Conservation (phyloP, 1,140 invertebrate genomes). For the Steinernema feltiae region DNA sequence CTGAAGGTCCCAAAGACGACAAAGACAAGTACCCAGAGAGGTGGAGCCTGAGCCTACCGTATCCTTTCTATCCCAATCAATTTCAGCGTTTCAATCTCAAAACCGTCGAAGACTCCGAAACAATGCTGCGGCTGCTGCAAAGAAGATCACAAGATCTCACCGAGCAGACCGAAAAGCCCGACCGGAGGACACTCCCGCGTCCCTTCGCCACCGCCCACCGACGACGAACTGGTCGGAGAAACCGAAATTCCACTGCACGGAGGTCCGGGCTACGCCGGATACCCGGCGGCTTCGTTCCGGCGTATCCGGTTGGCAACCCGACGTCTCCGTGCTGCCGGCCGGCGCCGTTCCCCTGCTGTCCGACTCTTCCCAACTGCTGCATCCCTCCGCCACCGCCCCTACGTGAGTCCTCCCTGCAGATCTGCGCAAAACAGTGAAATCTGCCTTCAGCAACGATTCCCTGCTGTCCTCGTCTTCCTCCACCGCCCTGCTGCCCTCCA, state of each 20-base stretch:
- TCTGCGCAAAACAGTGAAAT: not conserved
- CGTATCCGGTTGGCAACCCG: not conserved
- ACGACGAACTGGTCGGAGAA: not conserved
- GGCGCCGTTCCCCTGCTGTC: not conserved
- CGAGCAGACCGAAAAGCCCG: not conserved
- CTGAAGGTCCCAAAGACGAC: not conserved
- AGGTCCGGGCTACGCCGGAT: not conserved
- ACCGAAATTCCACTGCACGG: not conserved
- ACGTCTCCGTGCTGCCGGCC: not conserved
- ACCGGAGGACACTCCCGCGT: not conserved
- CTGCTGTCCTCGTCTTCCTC: not conserved
- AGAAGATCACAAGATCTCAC: not conserved
- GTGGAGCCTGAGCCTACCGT: too few relatives aligned
- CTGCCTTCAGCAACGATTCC: not conserved
- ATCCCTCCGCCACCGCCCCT: not conserved
- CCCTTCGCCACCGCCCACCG: not conserved
- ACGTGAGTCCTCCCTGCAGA: not conserved
- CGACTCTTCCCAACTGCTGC: not conserved
- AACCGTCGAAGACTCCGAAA: not conserved
- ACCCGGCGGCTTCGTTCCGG: not conserved
- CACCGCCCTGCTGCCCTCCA: not conserved
- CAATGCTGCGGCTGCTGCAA: conserved; percentile 1
- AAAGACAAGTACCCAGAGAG: not conserved
- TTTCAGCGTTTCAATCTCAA: not conserved
- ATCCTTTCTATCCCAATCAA: not conserved